These are phyloP conservation scores for Paraplagusia blochii DNA, from an alignment of 2,113 vertebrate genomes.

Conservation along the genomic window DNA sequence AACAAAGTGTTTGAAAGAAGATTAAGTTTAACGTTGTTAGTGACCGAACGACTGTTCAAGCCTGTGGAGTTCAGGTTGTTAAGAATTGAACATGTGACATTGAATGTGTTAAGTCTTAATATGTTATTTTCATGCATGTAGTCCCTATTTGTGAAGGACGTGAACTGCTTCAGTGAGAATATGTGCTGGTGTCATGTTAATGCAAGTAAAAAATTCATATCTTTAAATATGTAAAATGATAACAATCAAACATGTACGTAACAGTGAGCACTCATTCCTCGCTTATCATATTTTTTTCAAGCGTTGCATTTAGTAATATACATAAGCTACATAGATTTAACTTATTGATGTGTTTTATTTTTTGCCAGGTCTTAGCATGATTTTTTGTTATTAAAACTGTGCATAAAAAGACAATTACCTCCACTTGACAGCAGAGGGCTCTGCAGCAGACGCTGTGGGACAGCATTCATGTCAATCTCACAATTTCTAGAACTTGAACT, in stretches of 20 bases:
- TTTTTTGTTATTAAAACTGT: conserved; percentile 18
- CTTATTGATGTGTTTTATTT: conserved; percentile 21
- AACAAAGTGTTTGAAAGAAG: too few species aligned
- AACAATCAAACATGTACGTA: conserved; percentile 16
- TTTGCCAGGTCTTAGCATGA: conserved; percentile 7
- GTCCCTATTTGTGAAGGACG: conserved; percentile 1
- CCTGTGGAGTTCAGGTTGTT: too few species aligned
- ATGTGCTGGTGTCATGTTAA: too few species aligned
- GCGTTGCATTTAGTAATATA: too few species aligned
- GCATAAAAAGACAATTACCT: conserved; percentile 41
- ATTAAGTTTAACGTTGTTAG: too few species aligned
- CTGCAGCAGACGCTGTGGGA: background rate
- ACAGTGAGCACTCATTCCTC: too few species aligned
- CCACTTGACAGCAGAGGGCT: conserved; percentile 11
- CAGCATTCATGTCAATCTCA: conserved; percentile 6
- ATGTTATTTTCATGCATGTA: too few species aligned
- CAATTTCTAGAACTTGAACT: conserved; percentile 17
- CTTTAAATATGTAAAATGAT: conserved; percentile 23
- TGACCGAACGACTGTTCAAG: too few species aligned
- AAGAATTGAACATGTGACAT: too few species aligned
- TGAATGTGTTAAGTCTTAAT: too few species aligned
- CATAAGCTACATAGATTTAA: conserved; percentile 1
- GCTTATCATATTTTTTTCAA: too few species aligned
- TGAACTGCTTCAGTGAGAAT: background rate
- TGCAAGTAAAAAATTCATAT: background rate